phyloP scores from a whole-genome alignment of 2,113 vertebrate genomes.

The Erinaceus europaeus region DNA sequence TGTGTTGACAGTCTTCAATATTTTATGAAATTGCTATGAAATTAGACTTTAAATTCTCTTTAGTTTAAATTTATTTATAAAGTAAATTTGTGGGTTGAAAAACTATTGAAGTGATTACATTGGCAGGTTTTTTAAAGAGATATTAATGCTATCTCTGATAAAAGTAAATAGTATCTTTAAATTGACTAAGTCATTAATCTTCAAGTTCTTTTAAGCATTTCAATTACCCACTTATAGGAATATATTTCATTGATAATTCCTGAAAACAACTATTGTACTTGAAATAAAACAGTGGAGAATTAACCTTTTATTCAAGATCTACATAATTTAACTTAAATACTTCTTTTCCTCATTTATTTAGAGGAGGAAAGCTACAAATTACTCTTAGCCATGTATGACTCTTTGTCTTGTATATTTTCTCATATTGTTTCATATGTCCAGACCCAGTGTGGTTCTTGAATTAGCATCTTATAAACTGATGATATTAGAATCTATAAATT shows the following conservation, averaged over 20 bases:
- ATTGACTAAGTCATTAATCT: neutral
- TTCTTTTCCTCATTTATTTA: neutral
- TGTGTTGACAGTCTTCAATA: neutral
- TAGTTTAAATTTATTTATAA: no score
- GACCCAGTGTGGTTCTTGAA: neutral
- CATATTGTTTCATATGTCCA: neutral
- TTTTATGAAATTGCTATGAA: neutral
- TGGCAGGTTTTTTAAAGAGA: neutral
- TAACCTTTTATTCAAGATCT: neutral
- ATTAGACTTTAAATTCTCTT: no score
- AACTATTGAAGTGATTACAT: neutral
- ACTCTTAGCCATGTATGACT: neutral
- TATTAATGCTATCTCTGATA: neutral
- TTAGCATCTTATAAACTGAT: neutral
- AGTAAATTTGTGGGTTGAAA: no score
- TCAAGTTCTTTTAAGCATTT: neutral
- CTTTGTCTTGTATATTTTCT: neutral
- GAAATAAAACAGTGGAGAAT: neutral
- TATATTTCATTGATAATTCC: neutral
- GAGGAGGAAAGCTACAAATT: neutral
- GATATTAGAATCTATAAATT: neutral
- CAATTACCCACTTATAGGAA: neutral
- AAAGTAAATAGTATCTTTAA: neutral
- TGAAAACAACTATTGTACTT: neutral
- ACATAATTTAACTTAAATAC: neutral